phyloP scores from a whole-genome alignment of 2,113 vertebrate species.

The Pipra filicauda region DNA sequence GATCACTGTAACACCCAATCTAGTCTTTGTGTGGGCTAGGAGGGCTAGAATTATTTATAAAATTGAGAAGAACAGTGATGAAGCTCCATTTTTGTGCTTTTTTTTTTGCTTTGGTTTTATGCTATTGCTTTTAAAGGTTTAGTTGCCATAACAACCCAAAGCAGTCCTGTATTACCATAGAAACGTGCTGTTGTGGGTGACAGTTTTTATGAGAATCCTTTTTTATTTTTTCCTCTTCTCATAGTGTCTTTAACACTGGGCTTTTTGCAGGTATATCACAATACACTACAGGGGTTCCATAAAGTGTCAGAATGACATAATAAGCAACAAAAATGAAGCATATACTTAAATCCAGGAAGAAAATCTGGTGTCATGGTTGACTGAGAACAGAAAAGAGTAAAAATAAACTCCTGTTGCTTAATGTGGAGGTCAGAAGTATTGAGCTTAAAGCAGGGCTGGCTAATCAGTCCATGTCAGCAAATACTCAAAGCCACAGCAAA shows the following conservation, averaged over 20 bases:
- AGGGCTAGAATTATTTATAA: background rate
- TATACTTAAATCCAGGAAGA: background rate
- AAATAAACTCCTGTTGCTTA: background rate
- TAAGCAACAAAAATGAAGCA: background rate
- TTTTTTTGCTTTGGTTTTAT: constrained; percentile 29
- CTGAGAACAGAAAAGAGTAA: background rate
- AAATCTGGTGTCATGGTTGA: background rate
- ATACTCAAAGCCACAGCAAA: background rate
- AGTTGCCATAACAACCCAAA: constrained; percentile 61
- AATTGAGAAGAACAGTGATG: background rate
- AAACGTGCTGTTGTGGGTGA: constrained; percentile 44
- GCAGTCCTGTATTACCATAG: constrained; percentile 59
- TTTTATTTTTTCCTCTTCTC: background rate
- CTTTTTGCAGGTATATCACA: background rate
- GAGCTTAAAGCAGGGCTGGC: background rate
- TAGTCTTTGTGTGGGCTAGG: background rate
- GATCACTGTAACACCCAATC: background rate
- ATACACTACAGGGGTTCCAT: background rate
- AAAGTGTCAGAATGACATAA: background rate
- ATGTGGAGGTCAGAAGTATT: background rate
- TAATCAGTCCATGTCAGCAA: background rate
- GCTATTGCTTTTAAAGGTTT: constrained; percentile 55
- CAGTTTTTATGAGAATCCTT: background rate
- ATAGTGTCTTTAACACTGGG: background rate
- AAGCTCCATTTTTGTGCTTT: background rate